Conservation (phyloP, 2,888 invertebrate species). For the Caenorhabditis afra region DNA sequence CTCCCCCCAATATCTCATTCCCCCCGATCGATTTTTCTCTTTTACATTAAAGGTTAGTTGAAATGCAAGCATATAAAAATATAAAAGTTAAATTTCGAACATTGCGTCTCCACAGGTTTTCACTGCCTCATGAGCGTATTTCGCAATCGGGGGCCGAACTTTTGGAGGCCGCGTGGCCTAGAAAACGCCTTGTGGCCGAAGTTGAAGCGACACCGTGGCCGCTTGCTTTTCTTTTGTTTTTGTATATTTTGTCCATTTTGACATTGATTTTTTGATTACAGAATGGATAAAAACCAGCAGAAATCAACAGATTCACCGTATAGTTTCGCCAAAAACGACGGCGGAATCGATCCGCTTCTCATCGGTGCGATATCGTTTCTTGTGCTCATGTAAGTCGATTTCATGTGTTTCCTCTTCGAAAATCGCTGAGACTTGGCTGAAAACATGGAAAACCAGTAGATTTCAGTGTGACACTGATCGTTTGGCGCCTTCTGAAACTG, state of each 20-base stretch:
- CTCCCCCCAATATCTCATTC: too few species aligned
- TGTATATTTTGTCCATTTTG: background rate
- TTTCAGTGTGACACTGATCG: slow-evolving; percentile 63
- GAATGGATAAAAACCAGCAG: slow-evolving; percentile 13
- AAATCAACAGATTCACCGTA: slow-evolving; percentile 19
- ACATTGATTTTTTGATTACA: background rate
- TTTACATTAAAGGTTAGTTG: slow-evolving; percentile 12
- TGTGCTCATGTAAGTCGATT: slow-evolving; percentile 62
- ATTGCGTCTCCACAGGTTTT: too few species aligned
- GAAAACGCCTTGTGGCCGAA: slow-evolving; percentile 9
- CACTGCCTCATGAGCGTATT: background rate
- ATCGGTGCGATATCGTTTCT: slow-evolving; percentile 63
- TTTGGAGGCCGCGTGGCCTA: slow-evolving; percentile 13
- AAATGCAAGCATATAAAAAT: too few species aligned
- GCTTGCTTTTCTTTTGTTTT: background rate
- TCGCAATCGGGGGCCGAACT: slow-evolving; percentile 4
- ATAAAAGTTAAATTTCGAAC: too few species aligned
- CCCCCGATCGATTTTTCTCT: slow-evolving; percentile 4
- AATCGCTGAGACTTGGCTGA: background rate
- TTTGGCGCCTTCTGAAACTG: slow-evolving; percentile 64
- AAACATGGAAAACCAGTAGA: background rate
- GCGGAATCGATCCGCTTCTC: slow-evolving; percentile 63
- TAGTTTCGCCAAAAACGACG: slow-evolving; percentile 11
- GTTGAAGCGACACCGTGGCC: slow-evolving; percentile 8
- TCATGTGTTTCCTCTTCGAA: too few species aligned